Evolutionary conservation across 2,113 vertebrate genomes (phyloP), one percentile per base, ranked within the genome.

Genomic region (Dissostichus mawsoni): DNA sequence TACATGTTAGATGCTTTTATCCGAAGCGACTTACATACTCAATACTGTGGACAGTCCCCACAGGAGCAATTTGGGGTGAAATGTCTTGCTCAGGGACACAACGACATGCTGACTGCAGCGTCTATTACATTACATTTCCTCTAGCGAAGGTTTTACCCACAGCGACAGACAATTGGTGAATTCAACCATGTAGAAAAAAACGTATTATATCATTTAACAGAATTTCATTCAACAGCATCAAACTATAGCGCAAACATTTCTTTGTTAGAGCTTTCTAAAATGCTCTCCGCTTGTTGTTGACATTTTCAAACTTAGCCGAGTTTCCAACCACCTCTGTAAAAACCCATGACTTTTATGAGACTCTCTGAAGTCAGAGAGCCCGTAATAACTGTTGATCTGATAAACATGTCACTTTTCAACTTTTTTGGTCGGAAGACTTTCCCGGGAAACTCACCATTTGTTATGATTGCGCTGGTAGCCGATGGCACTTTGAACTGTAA

Each of bases 401-500:
- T 45, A 51, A 63, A 74, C 25, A 16, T n/a, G 13, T 56, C n/a
- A 48, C 16, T 36, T 53, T 59, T 51, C 20, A 50, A 8, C 36
- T 20, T 8, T 41, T 8, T 41, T 41, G 1, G 8, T n/a, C 12
- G 0, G 41, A 70, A 71, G 3, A 41, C 6, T 12, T 13, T 8
- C 8, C n/a, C 45, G 36, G 36, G 6, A 45, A 50, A 92, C 94
- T 94, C 84, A 95, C 95, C 95, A 63, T 95, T 95, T 87, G 95
- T 95, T 67, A 95, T 95, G 52, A 95, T 95, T 23, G 95, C 95
- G 56, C 94, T 95, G 52, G 95, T 95, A 29, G 95, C 94, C 75
- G 95, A 81, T 29, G 93, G 94, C 66, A 95, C 95, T 93, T 94
- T 95, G 83, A 95, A 95, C 95, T 95, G 87, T 10, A 23, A 86